These are phyloP conservation scores for Pseudomyrmex flavicornis DNA, from an alignment of 1,140 invertebrate genomes.

Conservation along the genomic window DNA sequence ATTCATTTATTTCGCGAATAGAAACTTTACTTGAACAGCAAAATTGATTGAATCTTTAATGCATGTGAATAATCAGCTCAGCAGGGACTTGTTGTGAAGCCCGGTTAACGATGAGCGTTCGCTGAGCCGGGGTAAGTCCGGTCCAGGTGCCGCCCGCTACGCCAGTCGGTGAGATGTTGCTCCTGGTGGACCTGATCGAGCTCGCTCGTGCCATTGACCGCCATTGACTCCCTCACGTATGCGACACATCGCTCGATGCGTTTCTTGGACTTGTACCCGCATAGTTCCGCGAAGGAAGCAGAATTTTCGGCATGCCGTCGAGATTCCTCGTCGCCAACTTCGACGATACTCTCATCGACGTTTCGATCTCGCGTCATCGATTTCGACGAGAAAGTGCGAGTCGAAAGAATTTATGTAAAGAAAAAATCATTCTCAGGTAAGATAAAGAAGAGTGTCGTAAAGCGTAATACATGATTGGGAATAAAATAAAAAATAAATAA, in stretches of 20 bases:
- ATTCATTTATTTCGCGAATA: neutral
- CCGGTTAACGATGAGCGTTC: conserved; percentile 72
- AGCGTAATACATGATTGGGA: neutral
- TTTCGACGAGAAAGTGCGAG: neutral
- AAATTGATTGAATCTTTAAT: neutral
- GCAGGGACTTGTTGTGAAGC: conserved; percentile 66
- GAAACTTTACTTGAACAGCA: neutral
- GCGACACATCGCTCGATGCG: conserved; percentile 69
- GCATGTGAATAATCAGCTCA: conserved; percentile 2
- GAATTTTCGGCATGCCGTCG: conserved; percentile 11
- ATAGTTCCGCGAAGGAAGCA: conserved; percentile 37
- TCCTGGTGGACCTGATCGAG: conserved; percentile 80
- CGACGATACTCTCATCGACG: neutral
- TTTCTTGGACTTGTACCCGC: conserved; percentile 38
- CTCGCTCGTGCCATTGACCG: conserved; percentile 84
- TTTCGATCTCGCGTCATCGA: neutral
- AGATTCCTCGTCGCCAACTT: neutral
- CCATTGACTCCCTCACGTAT: conserved; percentile 83
- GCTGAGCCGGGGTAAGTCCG: conserved; percentile 72
- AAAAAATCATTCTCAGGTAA: neutral
- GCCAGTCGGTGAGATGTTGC: conserved; percentile 78
- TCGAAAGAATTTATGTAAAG: neutral
- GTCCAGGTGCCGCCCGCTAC: conserved; percentile 77
- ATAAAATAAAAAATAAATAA: neutral
- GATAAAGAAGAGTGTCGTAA: neutral